Conservation (phyloP, 2,797 vertebrate genomes). For the Hypotaenidia philippensis region DNA sequence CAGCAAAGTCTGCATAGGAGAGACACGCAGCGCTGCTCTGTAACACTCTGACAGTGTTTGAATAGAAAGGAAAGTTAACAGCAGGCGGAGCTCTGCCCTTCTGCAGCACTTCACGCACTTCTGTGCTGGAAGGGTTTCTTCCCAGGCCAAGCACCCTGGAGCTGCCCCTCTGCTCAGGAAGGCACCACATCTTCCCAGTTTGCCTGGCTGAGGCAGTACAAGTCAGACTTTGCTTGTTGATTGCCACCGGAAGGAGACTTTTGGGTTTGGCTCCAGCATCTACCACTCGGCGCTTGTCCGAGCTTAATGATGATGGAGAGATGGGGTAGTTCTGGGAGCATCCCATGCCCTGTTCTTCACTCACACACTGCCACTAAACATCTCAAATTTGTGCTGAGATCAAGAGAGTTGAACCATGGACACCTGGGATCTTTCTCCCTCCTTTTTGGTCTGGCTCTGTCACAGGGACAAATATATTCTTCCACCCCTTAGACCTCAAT, state of each 20-base stretch:
- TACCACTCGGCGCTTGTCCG: rapidly evolving
- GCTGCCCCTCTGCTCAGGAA: not conserved
- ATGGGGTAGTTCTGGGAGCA: not conserved
- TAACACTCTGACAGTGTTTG: not conserved
- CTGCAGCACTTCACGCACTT: not conserved
- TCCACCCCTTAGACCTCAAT: not conserved
- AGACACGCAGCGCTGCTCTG: not conserved
- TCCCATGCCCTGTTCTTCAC: not conserved
- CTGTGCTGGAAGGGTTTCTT: not conserved
- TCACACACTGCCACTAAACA: not conserved
- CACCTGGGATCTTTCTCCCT: not conserved
- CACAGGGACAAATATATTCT: not conserved
- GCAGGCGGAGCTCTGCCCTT: conserved; percentile 5
- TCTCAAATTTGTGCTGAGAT: not conserved
- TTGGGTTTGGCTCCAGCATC: not conserved
- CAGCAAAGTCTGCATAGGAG: conserved; percentile 35
- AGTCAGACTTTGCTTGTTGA: rapidly evolving
- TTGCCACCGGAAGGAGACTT: not conserved
- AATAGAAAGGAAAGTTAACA: not conserved
- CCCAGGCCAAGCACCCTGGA: not conserved
- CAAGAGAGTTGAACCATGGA: not conserved
- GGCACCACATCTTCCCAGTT: not conserved
- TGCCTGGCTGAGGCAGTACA: not conserved
- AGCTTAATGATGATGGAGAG: rapidly evolving
- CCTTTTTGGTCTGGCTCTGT: not conserved